Evolutionary conservation across 64 coral and sea anemone species (phyloP).

Genomic region (Exaiptasia diaphana): DNA sequence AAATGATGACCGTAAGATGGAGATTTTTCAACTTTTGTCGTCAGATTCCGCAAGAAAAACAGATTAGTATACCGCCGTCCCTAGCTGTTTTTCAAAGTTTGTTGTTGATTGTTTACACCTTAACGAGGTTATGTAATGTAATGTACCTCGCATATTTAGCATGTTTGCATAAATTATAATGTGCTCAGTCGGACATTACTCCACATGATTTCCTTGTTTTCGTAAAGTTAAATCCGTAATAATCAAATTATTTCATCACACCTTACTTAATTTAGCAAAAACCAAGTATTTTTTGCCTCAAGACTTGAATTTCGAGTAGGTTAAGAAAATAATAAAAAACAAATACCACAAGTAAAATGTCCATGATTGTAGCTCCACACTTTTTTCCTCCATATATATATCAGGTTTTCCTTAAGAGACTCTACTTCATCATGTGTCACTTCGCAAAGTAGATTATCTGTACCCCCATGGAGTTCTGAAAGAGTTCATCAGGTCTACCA

Average conservation of each 20-base stretch:
- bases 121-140: background rate
- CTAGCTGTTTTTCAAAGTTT: background rate
- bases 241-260: background rate
- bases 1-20: background rate
- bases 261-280: background rate
- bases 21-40: slow-evolving; percentile 21
- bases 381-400: slow-evolving; percentile 71
- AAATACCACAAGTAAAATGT: too few relatives aligned
- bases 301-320: background rate
- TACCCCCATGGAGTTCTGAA: slow-evolving; percentile 74
- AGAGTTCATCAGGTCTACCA: slow-evolving; percentile 73
- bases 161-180: background rate
- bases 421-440: slow-evolving; percentile 62
- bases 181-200: background rate
- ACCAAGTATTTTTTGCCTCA: background rate
- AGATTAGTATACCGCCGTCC: background rate
- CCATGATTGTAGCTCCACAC: slow-evolving; percentile 54
- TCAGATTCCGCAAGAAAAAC: slow-evolving; percentile 7
- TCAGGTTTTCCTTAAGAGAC: slow-evolving; percentile 75
- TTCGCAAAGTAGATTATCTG: slow-evolving; percentile 49
- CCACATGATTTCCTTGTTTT: background rate
- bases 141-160: background rate
- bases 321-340: too few relatives aligned
- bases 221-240: background rate
- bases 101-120: background rate